Conservation (phyloP, 2,888 invertebrate species). For the Argynnis bischoffii region DNA sequence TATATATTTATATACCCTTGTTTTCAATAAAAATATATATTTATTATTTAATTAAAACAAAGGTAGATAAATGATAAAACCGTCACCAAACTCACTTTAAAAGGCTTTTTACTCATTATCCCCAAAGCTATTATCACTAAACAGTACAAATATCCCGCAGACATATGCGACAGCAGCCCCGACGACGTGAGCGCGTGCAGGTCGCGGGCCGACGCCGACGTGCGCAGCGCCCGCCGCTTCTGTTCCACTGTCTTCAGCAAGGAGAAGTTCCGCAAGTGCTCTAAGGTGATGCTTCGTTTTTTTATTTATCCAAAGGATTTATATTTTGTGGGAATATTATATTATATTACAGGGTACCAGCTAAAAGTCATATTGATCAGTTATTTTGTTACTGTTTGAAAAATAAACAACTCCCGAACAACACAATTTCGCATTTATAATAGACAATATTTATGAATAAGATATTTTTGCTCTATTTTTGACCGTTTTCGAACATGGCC, state of each 20-base stretch:
- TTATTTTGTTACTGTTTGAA: no score
- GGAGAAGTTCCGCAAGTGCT: constrained; percentile 85
- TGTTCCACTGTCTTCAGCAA: constrained; percentile 85
- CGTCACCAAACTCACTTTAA: no score
- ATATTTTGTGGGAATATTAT: no score
- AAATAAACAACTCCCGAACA: no score
- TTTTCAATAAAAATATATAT: no score
- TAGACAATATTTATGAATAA: no score
- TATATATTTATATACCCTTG: no score
- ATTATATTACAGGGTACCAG: not conserved
- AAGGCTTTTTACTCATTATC: not conserved
- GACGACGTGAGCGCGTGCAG: constrained; percentile 77
- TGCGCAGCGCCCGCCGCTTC: constrained; percentile 79
- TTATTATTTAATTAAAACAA: no score
- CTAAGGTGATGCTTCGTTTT: constrained; percentile 59
- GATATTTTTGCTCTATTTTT: no score
- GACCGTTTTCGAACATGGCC: no score
- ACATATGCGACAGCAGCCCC: constrained; percentile 80
- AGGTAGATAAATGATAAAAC: no score
- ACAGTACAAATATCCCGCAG: constrained; percentile 53
- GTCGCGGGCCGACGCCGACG: constrained; percentile 55
- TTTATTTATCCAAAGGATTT: not conserved
- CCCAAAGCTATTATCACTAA: not conserved
- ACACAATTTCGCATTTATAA: no score
- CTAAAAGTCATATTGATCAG: not conserved